These are phyloP conservation scores for Capitulum mitella DNA, from an alignment of 2,888 invertebrate genomes.

Conservation along the genomic window DNA sequence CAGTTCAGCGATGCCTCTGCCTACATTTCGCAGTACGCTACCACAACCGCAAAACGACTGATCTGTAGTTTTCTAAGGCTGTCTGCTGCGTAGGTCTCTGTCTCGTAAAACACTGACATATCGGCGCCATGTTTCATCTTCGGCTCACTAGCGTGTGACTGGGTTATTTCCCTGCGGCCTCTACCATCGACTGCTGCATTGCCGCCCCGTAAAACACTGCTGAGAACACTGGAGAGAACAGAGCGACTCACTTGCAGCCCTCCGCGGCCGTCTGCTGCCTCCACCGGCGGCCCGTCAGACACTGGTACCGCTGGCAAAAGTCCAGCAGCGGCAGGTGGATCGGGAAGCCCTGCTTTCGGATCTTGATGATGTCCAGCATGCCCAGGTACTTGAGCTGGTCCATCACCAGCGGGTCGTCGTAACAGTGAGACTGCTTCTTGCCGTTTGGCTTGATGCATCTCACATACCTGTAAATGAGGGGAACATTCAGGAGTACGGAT, in stretches of 20 bases:
- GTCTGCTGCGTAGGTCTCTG: background rate
- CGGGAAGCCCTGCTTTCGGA: slow-evolving; percentile 81
- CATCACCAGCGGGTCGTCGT: slow-evolving; percentile 68
- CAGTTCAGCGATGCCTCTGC: too few relatives aligned
- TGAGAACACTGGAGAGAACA: too few relatives aligned
- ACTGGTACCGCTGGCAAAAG: slow-evolving; percentile 68
- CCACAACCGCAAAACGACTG: too few relatives aligned
- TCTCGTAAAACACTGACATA: background rate
- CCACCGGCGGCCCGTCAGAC: slow-evolving; percentile 50
- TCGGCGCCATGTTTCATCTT: too few relatives aligned
- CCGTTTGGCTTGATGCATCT: slow-evolving; percentile 88
- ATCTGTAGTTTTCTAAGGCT: too few relatives aligned
- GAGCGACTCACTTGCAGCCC: slow-evolving; percentile 43
- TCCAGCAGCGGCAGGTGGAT: slow-evolving; percentile 70
- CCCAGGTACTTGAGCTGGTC: slow-evolving; percentile 84
- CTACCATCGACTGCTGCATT: too few relatives aligned
- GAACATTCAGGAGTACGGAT: too few relatives aligned
- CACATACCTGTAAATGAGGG: slow-evolving; percentile 57
- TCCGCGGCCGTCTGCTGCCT: slow-evolving; percentile 35
- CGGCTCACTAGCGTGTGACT: too few relatives aligned
- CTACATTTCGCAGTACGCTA: too few relatives aligned
- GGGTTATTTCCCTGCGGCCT: too few relatives aligned
- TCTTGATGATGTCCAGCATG: slow-evolving; percentile 87
- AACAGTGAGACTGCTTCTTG: slow-evolving; percentile 69
- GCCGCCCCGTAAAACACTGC: too few relatives aligned